Evolutionary conservation across 2,113 vertebrate genomes (phyloP).

Genomic region (Serilophus lunatus): DNA sequence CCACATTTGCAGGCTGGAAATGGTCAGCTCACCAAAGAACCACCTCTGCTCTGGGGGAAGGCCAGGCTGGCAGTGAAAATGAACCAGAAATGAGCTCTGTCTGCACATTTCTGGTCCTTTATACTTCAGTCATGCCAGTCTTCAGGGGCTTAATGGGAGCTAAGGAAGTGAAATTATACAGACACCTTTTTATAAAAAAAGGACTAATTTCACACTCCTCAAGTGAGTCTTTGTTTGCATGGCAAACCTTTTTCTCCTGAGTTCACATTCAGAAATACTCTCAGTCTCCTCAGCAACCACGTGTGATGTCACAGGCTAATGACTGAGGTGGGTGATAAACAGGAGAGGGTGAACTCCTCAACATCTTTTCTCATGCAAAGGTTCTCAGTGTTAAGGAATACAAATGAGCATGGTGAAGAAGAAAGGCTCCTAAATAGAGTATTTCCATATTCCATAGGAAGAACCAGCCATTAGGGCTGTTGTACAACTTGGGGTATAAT

Average conservation of each 20-base stretch:
- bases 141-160: not conserved
- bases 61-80: no score
- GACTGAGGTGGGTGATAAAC: conserved; percentile 44
- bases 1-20: no score
- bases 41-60: no score
- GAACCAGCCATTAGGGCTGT: not conserved
- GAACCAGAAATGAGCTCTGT: not conserved
- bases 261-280: conserved; percentile 36
- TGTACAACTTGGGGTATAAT: not conserved
- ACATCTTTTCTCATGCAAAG: conserved; percentile 15
- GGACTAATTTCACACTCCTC: not conserved
- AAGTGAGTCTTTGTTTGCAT: conserved; percentile 43
- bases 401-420: not conserved
- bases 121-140: not conserved
- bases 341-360: conserved; percentile 18
- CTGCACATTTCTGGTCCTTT: not conserved
- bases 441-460: not conserved
- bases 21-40: no score
- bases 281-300: conserved; percentile 45
- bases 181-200: not conserved
- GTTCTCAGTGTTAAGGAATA: not conserved
- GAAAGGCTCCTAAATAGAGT: not conserved
- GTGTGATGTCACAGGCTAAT: conserved; percentile 52
- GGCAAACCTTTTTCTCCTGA: not conserved
- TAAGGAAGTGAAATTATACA: not conserved